Evolutionary conservation across 2,113 vertebrate genomes (phyloP).

Genomic region (Elanoides forficatus): DNA sequence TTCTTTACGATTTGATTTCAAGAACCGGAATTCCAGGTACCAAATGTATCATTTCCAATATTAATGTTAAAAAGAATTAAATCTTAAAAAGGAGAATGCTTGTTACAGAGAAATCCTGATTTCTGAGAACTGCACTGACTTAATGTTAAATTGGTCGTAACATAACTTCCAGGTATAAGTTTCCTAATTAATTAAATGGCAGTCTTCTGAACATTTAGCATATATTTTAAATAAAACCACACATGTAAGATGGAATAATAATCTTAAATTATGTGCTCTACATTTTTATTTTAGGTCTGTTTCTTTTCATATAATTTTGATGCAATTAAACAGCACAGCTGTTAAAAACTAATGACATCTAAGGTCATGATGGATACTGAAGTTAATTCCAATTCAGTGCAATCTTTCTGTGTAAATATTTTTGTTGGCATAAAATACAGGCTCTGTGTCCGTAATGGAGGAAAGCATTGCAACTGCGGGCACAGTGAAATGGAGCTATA

Average conservation of each 20-base stretch:
- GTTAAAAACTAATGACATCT: constrained; percentile 31
- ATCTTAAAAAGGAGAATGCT: background rate
- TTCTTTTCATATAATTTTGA: background rate
- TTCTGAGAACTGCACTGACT: background rate
- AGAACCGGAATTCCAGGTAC: background rate
- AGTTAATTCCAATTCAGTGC: constrained; percentile 5
- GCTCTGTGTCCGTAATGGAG: background rate
- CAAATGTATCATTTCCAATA: background rate
- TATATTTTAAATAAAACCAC: background rate
- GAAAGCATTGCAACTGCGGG: constrained; percentile 17
- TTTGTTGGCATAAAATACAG: constrained; percentile 28
- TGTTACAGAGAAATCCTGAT: background rate
- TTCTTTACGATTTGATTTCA: background rate
- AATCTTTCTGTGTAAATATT: constrained; percentile 17
- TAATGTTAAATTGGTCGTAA: background rate
- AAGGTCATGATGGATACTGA: background rate
- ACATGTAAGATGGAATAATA: background rate
- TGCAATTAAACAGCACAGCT: constrained; percentile 30
- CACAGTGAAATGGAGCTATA: background rate
- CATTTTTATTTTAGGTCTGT: background rate
- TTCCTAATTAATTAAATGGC: background rate
- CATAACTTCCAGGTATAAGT: background rate
- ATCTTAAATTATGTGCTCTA: background rate
- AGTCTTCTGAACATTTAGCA: background rate
- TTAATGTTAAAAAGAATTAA: background rate